These are phyloP conservation scores for Istiophorus platypterus DNA, from an alignment of 2,113 vertebrate species.

Conservation along the genomic window DNA sequence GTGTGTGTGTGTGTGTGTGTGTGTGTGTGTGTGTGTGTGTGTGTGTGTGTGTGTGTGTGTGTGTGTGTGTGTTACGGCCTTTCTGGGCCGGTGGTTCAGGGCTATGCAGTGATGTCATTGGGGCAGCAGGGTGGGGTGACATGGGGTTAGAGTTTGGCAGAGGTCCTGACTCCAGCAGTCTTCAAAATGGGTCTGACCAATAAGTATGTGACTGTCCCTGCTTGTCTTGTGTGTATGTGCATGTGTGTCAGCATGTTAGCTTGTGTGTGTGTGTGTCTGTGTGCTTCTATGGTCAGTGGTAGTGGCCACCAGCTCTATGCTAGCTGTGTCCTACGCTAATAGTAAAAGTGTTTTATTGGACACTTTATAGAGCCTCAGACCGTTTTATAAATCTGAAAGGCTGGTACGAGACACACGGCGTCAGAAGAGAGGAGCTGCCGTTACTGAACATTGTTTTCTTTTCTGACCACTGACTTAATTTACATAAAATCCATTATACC, in stretches of 20 bases:
- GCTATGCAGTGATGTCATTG: slow-evolving; percentile 61
- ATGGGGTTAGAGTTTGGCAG: slow-evolving; percentile 70
- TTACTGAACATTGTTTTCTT: slow-evolving; percentile 19
- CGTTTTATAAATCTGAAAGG: slow-evolving; percentile 58
- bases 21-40: slow-evolving; percentile 17
- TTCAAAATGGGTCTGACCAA: slow-evolving; percentile 53
- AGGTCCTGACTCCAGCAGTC: slow-evolving; percentile 57
- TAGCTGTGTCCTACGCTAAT: slow-evolving; percentile 58
- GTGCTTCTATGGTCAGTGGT: slow-evolving; percentile 35
- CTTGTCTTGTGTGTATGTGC: slow-evolving; percentile 6
- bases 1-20: slow-evolving; percentile 11
- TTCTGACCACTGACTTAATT: slow-evolving; percentile 26
- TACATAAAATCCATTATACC: background rate
- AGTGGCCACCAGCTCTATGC: slow-evolving; percentile 50
- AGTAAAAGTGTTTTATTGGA: slow-evolving; percentile 75
- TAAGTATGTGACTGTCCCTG: slow-evolving; percentile 40
- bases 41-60: background rate
- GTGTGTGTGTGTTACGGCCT: slow-evolving; percentile 13
- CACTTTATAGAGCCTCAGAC: slow-evolving; percentile 61
- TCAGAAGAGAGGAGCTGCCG: slow-evolving; percentile 29
- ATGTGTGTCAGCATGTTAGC: slow-evolving; percentile 21
- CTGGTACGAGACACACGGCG: slow-evolving; percentile 42
- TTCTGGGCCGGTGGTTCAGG: slow-evolving; percentile 44
- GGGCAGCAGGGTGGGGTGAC: slow-evolving; percentile 67
- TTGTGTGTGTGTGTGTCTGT: background rate